Conservation (phyloP, 2,888 invertebrate species). For the Priocnemis perturbator region DNA sequence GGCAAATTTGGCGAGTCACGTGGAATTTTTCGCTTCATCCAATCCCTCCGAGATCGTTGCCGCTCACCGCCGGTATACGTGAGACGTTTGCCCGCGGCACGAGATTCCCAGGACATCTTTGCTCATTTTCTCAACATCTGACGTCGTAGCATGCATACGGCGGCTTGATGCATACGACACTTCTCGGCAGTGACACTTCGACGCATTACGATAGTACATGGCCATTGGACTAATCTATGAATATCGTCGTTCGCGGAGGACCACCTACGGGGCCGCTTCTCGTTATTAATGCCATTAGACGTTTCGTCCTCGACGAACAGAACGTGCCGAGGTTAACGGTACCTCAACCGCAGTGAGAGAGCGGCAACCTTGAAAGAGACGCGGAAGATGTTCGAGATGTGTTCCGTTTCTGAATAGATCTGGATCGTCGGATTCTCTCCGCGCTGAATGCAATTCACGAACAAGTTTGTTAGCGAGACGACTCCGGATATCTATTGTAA, state of each 20-base stretch:
- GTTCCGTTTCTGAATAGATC: conserved; percentile 41
- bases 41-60: no score
- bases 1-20: no score
- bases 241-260: conserved; percentile 28
- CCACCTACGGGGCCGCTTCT: conserved; percentile 51
- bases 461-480: conserved; percentile 22
- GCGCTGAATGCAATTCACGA: conserved; percentile 26
- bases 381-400: conserved; percentile 55
- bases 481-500: conserved; percentile 11
- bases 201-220: conserved; percentile 15
- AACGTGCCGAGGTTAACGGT: conserved; percentile 62
- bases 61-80: no score
- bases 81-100: no score
- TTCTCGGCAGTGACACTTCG: conserved; percentile 34
- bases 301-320: conserved; percentile 59
- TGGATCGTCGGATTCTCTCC: no score
- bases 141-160: not conserved
- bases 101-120: no score
- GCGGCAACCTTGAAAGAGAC: conserved; percentile 59
- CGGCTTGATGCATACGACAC: conserved; percentile 39
- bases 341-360: conserved; percentile 57
- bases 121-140: no score
- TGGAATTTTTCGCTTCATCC: no score
- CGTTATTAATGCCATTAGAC: conserved; percentile 65
- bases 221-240: conserved; percentile 26